Evolutionary conservation across 2,888 invertebrate genomes (phyloP).

Genomic region (Drosophila leonis): DNA sequence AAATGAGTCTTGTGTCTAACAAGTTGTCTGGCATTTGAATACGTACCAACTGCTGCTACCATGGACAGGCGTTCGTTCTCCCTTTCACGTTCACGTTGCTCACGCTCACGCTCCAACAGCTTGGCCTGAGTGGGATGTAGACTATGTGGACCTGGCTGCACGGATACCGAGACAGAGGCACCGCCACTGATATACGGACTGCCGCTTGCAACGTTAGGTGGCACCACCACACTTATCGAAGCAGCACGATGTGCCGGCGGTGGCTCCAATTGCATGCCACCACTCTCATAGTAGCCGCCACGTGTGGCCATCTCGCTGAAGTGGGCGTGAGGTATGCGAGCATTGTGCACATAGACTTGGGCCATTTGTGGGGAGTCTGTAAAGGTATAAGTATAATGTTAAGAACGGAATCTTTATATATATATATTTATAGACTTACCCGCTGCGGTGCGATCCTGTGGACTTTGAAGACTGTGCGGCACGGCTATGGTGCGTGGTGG

Average conservation of each 20-base stretch:
- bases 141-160: conserved; percentile 64
- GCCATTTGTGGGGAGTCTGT: conserved; percentile 89
- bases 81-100: conserved; percentile 78
- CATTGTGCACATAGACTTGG: conserved; percentile 88
- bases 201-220: conserved; percentile 70
- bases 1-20: conserved; percentile 1
- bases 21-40: background rate
- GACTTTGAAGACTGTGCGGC: conserved; percentile 90
- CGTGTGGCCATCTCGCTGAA: conserved; percentile 85
- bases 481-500: conserved; percentile 88
- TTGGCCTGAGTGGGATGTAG: conserved; percentile 79
- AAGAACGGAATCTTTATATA: background rate
- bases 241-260: conserved; percentile 87
- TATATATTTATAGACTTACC: conserved; percentile 83
- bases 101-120: conserved; percentile 83
- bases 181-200: conserved; percentile 73
- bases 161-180: conserved; percentile 52
- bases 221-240: conserved; percentile 85
- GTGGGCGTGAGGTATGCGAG: conserved; percentile 86
- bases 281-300: conserved; percentile 86
- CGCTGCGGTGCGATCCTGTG: conserved; percentile 88
- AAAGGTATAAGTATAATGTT: background rate
- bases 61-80: conserved; percentile 68
- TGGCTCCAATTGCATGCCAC: conserved; percentile 86
- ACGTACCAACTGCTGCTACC: conserved; percentile 72